Evolutionary conservation across 1,140 invertebrate genomes (phyloP), one percentile per base, ranked within the genome.

Genomic region (Cotesia glomerata): DNA sequence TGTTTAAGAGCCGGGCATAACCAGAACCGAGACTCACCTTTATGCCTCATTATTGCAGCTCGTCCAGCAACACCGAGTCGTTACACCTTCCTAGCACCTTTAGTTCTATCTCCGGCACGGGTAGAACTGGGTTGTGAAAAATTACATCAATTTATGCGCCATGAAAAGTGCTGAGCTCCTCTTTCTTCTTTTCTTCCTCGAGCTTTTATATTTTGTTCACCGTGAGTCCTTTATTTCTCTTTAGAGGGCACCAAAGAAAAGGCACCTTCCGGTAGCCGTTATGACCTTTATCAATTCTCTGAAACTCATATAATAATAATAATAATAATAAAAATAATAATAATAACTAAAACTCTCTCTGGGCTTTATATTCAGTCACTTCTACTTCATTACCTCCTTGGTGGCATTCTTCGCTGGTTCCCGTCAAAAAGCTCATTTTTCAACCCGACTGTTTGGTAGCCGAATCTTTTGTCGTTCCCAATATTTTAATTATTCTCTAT

Each of bases 141-240:
- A 81, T 83, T 82, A 79, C 81, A 69, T 72, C 76, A 82, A 79
- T 81, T 84, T 81, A 79, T 80, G 78, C 79, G 69, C 78, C 72
- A 75, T 65, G 61, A 34, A 66, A 68, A 72, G 72, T 35, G 34
- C 63, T 39, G 34, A 32, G 45, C 51, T 67, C 67, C 59, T 32
- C 8, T 68, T 56, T 26, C 36, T 62, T 65, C 32, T 71, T 49
- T 71, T 13, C 39, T 45, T 45, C 11, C 39, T 45, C 11, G 11
- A 45, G 7, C 39, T 45, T 45, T 45, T 45, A 45, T 45, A 45
- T 45, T 45, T 45, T 45, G 7, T 45, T 9, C 7, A 11, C 39
- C 26, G 26, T 1, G 26, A 26, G 26, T 45, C 52, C 58, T 71
- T 59, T 62, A 14, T 52, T 56, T 72, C 61, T 66, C 18, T 18